These are phyloP conservation scores for Lophotriccus pileatus DNA, from an alignment of 2,797 vertebrate species.

Conservation along the genomic window DNA sequence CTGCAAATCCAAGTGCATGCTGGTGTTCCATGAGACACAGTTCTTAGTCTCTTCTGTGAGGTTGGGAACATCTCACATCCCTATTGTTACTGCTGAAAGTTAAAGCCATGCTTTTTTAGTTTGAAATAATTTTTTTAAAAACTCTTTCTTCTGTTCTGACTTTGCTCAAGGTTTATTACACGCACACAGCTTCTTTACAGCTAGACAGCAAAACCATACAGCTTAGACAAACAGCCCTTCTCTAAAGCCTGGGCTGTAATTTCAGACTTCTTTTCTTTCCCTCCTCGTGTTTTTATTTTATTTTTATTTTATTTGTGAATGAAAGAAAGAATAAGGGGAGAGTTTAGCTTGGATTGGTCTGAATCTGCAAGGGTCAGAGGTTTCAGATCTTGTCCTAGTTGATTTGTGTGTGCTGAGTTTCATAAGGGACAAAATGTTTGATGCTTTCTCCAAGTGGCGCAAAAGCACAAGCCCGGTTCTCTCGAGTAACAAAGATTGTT, in stretches of 20 bases:
- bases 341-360: neutral
- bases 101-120: neutral
- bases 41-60: neutral
- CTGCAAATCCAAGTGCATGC: neutral
- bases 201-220: neutral
- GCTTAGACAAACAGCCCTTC: neutral
- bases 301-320: neutral
- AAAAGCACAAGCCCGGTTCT: slow-evolving; percentile 32
- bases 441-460: slow-evolving; percentile 2
- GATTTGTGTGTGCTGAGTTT: slow-evolving; percentile 23
- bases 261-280: neutral
- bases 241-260: neutral
- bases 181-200: neutral
- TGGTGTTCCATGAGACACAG: fast-evolving
- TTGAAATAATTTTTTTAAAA: neutral
- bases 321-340: neutral
- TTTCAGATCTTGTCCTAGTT: slow-evolving; percentile 14
- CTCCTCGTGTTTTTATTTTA: neutral
- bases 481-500: slow-evolving; percentile 45
- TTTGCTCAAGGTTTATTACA: neutral
- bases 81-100: neutral
- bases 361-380: neutral
- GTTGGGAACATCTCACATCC: neutral
- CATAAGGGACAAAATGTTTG: neutral
- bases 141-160: neutral